Evolutionary conservation across 2,113 vertebrate species (phyloP), one percentile per base, ranked within the genome.

Genomic region (Eptatretus burgeri): DNA sequence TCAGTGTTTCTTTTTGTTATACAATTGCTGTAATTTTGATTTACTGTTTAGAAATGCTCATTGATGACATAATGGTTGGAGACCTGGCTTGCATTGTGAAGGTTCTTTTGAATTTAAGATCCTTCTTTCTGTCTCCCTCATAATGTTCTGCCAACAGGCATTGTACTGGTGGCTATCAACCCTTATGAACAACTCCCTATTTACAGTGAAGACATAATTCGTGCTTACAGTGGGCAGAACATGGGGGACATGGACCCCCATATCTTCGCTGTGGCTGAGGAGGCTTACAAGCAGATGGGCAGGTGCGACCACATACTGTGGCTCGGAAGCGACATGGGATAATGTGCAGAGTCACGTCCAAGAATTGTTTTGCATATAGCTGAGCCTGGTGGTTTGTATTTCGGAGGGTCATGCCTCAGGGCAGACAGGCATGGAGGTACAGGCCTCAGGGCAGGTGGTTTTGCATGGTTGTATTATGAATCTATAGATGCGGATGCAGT

Each of bases 221-320:
- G 89, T 13, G 91, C 87, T 1, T 98, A 98, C 49, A 84, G 83
- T 1, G 89, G 89, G 14, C 85, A 91, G 69, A 96, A 96, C 73
- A 82, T 94, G 89, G 91, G 91, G 0, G 85, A 98, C 70, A 88
- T 96, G 81, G 91, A 98, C 69, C 91, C 91, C n/a, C 91, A 98
- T 72, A 89, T 98, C 71, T 98, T 98, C 71, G 86, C 91, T 0
- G 91, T 98, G 70, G 84, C 89, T 9, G 91, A 98, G 74, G 91
- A 98, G 68, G 86, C 91, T 1, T 98, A 94, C 75, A 98, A 94
- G 69, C 91, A 93, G 72, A 94, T 98, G 91, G 85, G 83, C 70
- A 89, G 91, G 91, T 93, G 27, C 7, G 27, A 41, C 27, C 27
- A 41, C 27, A 41, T 41, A 41, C 27, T 41, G 3, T 41, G 27